Conservation (phyloP, 2,113 vertebrate species). For the Cyphomyrus discorhynchus region DNA sequence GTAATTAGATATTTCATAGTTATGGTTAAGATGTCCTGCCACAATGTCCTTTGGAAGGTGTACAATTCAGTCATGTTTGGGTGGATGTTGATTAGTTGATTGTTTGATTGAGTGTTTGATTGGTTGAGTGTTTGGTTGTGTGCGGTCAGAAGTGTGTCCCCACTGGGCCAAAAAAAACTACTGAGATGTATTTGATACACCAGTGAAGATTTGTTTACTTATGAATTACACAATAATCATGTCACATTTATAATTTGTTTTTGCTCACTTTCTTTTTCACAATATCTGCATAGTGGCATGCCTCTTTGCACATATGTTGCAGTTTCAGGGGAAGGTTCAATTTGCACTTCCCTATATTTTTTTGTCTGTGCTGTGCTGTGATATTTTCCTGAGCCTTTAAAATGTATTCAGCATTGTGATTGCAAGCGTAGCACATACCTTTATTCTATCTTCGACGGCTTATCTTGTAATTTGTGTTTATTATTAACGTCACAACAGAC, state of each 20-base stretch:
- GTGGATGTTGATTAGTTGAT: background rate
- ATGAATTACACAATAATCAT: background rate
- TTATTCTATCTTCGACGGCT: background rate
- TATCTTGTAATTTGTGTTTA: background rate
- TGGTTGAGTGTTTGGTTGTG: background rate
- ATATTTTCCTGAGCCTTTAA: background rate
- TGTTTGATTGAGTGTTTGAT: no score
- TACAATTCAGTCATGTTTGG: background rate
- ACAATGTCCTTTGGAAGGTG: background rate
- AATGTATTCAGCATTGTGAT: background rate
- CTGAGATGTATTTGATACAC: background rate
- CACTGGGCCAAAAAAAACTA: background rate
- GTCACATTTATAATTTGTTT: background rate
- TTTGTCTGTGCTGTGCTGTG: background rate
- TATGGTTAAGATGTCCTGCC: background rate
- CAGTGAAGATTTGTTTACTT: background rate
- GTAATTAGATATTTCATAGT: background rate
- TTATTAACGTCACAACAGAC: background rate
- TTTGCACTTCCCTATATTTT: background rate
- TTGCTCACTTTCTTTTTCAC: background rate
- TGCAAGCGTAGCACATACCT: background rate
- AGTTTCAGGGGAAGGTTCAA: background rate
- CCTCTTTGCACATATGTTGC: background rate
- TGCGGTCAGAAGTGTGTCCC: background rate
- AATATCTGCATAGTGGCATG: background rate